Base-by-base conservation (phyloP, 2,888 invertebrate species). In the Ecliptopera silaceata region DNA sequence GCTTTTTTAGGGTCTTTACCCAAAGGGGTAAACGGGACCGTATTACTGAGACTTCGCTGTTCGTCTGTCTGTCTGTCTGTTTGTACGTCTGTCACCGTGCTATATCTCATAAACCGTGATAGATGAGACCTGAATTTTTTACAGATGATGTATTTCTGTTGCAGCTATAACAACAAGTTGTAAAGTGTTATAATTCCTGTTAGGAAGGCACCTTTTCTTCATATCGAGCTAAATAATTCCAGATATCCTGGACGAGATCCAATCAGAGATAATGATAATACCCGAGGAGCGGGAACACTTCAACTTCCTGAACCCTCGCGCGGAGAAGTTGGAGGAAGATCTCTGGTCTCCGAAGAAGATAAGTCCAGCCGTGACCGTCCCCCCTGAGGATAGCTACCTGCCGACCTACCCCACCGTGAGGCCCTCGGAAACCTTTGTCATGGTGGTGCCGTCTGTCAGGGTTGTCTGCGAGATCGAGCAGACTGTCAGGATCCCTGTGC, bases 301-400 rank as follows among this genome's bases (percentile, higher is more conserved):
- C 38, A 90, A 84, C 57, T 92, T 92, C 57, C 77, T 91, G 62
- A 82, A 86, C 43, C 84, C 85, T 0, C 84, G 81, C 29, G 64
- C 70, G 1, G 86, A 84, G 67, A 89, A 79, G 53, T 73, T 77
- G 0, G 91, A 93, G 2, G 94, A 93, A 53, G 95, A 95, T 71
- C 83, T 96, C 1, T 96, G 96, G 96, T 93, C 94, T 47, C 94
- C 95, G 0, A 94, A 93, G 74, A 94, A 94, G 77, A 84, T 95
- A 44, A 89, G 87, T 10, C 87, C 88, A 0, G 76, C 70, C 31
- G 74, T 83, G 11, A 62, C 75, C 3, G 54, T 79, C 17, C 79
- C 72, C 66, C 64, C 77, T 10, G 88, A 87, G 34, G 86, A 86
- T 1, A 74, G 66, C 11, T 91, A 89, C 61, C 65, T 77, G 63